These are phyloP conservation scores for Cryptotis parvus DNA, from an alignment of 2,113 vertebrate genomes.

Conservation along the genomic window DNA sequence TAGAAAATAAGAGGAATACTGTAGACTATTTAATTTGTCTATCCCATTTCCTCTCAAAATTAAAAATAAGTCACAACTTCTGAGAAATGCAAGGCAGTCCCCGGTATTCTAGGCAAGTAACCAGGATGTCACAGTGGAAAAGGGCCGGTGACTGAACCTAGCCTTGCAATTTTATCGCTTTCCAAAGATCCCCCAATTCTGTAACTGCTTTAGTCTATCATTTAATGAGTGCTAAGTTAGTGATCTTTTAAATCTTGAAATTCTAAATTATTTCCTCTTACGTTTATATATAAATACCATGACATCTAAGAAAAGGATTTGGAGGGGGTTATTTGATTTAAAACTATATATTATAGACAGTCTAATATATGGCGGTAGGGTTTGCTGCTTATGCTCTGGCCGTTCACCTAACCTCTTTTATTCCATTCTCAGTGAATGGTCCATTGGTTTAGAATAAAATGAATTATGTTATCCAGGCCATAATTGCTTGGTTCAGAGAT, in stretches of 20 bases:
- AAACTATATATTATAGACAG: neutral
- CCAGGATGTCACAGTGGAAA: neutral
- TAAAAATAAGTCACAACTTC: neutral
- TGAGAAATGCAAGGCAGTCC: neutral
- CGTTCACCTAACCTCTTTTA: neutral
- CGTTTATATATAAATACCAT: neutral
- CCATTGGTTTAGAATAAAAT: neutral
- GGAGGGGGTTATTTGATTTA: neutral
- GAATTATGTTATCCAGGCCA: neutral
- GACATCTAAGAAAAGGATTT: neutral
- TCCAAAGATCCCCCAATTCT: neutral
- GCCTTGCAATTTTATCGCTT: neutral
- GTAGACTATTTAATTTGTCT: too few species aligned
- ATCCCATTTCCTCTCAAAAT: too few species aligned
- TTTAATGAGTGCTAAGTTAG: too few species aligned
- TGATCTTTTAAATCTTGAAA: slow-evolving; percentile 2
- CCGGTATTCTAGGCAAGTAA: neutral
- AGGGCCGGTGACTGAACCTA: neutral
- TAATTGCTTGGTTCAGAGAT: neutral
- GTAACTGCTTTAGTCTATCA: neutral
- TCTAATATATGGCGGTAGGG: too few species aligned
- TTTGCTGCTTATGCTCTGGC: neutral
- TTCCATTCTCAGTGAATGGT: neutral
- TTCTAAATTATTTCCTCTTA: slow-evolving; percentile 20
- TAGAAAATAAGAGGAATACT: neutral